Conservation (phyloP, 2,888 invertebrate genomes). For the Scelioninae gen. 1 region DNA sequence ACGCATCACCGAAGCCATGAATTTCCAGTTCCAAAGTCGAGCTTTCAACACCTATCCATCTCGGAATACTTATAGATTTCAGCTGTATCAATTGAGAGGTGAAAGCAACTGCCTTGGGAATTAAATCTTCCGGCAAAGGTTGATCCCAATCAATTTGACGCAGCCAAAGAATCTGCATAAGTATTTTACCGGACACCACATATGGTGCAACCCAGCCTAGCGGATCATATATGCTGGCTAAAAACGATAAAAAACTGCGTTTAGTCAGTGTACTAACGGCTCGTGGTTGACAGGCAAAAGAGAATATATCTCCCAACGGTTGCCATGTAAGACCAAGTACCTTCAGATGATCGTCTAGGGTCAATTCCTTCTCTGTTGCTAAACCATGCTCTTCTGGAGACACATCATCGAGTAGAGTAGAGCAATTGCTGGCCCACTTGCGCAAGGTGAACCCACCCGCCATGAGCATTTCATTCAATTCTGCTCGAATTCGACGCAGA, state of each 20-base stretch:
- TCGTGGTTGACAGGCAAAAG: not conserved
- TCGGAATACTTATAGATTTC: too few relatives aligned
- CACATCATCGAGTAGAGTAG: not conserved
- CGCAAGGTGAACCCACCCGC: conserved; percentile 11
- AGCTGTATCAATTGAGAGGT: not conserved
- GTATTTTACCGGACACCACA: not conserved
- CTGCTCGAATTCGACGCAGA: not conserved
- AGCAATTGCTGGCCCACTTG: conserved; percentile 5
- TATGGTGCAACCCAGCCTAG: not conserved
- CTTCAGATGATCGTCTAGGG: not conserved
- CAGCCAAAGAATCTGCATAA: too few relatives aligned
- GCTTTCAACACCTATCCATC: too few relatives aligned
- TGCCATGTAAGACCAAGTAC: not conserved
- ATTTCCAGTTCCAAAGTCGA: too few relatives aligned
- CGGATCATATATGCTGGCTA: conserved; percentile 6
- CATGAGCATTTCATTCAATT: conserved; percentile 1
- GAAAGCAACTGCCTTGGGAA: not conserved
- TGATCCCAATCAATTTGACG: too few relatives aligned
- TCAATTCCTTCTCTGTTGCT: not conserved
- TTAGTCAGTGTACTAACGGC: not conserved
- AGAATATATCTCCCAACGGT: not conserved
- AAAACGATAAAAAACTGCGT: conserved; percentile 1
- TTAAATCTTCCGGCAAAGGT: too few relatives aligned
- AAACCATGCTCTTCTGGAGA: not conserved
- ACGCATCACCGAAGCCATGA: too few relatives aligned